A percentile compares a stretch with the other conserved stretches of the same genome.
Evolutionary conservation across 2,113 vertebrate genomes (phyloP).

Genomic region (Coturnix japonica): DNA sequence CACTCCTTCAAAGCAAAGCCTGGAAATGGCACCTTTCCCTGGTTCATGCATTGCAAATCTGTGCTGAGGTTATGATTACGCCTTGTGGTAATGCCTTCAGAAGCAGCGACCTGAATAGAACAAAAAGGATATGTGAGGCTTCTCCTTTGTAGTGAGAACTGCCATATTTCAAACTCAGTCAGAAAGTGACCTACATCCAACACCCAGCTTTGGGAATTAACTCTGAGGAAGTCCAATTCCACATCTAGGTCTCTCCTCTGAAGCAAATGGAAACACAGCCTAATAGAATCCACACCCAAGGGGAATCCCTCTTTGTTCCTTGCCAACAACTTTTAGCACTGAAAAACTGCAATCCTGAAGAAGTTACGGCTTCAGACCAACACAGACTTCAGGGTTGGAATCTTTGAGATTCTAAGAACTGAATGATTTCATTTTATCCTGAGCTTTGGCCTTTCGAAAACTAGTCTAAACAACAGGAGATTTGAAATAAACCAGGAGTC

Average conservation of each 20-base stretch:
- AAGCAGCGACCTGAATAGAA: conserved; percentile 14
- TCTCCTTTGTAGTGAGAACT: neutral
- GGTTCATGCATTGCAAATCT: neutral
- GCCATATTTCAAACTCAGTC: conserved; percentile 3
- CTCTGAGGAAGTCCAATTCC: conserved; percentile 3
- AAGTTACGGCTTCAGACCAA: neutral
- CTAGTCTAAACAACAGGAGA: neutral
- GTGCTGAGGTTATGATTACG: neutral
- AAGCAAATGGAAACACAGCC: neutral
- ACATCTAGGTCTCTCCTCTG: conserved; percentile 7
- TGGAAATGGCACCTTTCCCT: neutral
- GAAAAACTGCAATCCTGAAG: neutral
- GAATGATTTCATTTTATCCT: neutral
- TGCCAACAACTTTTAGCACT: neutral
- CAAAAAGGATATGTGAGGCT: neutral
- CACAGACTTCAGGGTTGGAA: neutral
- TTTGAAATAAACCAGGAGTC: neutral
- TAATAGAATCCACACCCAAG: neutral
- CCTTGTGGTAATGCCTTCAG: neutral
- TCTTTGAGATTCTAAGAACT: neutral
- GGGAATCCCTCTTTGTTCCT: neutral
- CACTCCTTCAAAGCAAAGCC: neutral
- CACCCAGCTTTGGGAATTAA: conserved; percentile 7
- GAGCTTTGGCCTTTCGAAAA: neutral
- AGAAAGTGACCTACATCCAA: conserved; percentile 41